Conservation (phyloP, 1,140 invertebrate species). For the Drosophila bipectinata region DNA sequence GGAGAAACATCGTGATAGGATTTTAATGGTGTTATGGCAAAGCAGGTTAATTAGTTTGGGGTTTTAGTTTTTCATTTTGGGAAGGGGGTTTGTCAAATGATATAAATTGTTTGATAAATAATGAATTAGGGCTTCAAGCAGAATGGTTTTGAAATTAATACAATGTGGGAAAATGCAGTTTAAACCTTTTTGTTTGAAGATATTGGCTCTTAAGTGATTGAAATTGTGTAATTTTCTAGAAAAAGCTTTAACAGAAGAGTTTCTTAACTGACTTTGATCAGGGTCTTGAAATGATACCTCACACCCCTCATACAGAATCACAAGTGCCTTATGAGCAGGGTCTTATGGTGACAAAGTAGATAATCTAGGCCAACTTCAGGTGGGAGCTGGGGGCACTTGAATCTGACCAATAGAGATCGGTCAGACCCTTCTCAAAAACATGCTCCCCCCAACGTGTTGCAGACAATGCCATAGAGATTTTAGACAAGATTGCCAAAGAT, state of each 20-base stretch:
- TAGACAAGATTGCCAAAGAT: conserved; percentile 40
- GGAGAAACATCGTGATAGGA: conserved; percentile 22
- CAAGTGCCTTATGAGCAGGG: conserved; percentile 15
- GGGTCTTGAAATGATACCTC: conserved; percentile 18
- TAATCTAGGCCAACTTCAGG: conserved; percentile 38
- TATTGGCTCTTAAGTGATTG: background rate
- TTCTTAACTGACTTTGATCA: conserved; percentile 15
- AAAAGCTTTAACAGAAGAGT: background rate
- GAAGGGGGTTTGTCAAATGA: conserved; percentile 21
- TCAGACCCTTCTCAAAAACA: conserved; percentile 26
- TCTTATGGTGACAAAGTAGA: conserved; percentile 33
- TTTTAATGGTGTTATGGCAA: conserved; percentile 49
- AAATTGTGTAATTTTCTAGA: background rate
- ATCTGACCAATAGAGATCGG: background rate
- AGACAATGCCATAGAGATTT: conserved; percentile 60
- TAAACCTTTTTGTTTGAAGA: background rate
- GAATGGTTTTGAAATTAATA: conserved; percentile 30
- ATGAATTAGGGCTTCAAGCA: conserved; percentile 22
- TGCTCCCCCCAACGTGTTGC: conserved; percentile 39
- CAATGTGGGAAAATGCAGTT: conserved; percentile 5
- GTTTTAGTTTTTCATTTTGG: conserved; percentile 31
- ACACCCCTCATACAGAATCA: conserved; percentile 3
- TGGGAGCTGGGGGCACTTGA: conserved; percentile 21
- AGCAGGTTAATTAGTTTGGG: conserved; percentile 58
- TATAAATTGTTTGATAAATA: conserved; percentile 29